Evolutionary conservation across 2,113 vertebrate genomes (phyloP).

Genomic region (Eleginops maclovinus): DNA sequence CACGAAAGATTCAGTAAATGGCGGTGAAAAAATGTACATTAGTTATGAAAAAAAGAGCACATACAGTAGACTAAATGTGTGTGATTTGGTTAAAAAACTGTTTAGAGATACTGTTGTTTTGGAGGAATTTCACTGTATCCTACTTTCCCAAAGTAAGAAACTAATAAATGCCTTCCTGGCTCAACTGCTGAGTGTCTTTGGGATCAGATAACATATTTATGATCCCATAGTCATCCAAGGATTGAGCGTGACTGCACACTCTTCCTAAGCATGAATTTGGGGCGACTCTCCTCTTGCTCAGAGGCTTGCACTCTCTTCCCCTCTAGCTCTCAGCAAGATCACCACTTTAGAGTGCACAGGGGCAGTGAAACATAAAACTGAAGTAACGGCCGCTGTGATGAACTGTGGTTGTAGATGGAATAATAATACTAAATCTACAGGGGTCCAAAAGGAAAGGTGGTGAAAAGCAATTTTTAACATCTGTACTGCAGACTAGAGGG

Average conservation of each 20-base stretch:
- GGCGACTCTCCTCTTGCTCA: neutral
- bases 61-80: no score
- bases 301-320: slow-evolving; percentile 11
- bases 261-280: slow-evolving; percentile 3
- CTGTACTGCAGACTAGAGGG: slow-evolving; percentile 28
- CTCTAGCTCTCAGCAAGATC: slow-evolving; percentile 29
- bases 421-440: slow-evolving; percentile 52
- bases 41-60: no score
- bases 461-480: slow-evolving; percentile 60
- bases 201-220: no score
- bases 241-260: neutral
- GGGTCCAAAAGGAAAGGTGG: slow-evolving; percentile 25
- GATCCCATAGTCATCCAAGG: no score
- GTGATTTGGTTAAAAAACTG: no score
- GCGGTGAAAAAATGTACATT: no score
- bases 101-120: no score
- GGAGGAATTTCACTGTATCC: no score
- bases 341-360: slow-evolving; percentile 13
- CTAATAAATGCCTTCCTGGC: no score
- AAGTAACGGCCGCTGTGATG: slow-evolving; percentile 51
- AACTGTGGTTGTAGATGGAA: slow-evolving; percentile 26
- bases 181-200: no score
- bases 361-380: slow-evolving; percentile 44
- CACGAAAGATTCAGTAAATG: no score
- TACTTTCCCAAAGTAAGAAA: no score